Evolutionary conservation across 2,113 vertebrate genomes (phyloP).

Genomic region (Gymnorhina tibicen): DNA sequence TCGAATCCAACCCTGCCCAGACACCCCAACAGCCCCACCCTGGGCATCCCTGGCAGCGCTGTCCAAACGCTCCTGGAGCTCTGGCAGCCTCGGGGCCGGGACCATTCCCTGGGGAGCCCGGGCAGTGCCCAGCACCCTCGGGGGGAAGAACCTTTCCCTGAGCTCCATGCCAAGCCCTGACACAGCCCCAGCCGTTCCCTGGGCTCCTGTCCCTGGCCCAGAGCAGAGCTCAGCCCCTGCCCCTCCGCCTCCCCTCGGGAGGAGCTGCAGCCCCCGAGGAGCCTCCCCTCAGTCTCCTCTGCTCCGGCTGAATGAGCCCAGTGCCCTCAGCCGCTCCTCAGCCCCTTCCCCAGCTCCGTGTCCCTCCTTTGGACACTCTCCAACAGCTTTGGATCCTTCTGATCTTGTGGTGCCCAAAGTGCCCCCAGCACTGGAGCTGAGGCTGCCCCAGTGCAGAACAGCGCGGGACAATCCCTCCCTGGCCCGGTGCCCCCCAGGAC

Average conservation of each 20-base stretch:
- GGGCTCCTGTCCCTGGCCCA: background rate
- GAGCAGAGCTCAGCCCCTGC: background rate
- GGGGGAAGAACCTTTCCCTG: background rate
- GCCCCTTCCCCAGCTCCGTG: too few relatives aligned
- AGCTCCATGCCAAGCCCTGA: background rate
- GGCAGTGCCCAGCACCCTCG: background rate
- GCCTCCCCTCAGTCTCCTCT: too few relatives aligned
- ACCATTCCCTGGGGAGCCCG: background rate
- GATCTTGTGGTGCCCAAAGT: too few relatives aligned
- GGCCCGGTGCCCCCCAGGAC: too few relatives aligned
- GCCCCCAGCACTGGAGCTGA: background rate
- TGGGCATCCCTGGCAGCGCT: background rate
- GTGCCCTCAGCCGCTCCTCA: too few relatives aligned
- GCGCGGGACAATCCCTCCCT: too few relatives aligned
- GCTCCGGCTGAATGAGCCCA: too few relatives aligned
- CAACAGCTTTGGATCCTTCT: too few relatives aligned
- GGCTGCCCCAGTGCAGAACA: too few relatives aligned
- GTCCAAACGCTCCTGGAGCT: background rate
- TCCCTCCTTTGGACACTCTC: too few relatives aligned
- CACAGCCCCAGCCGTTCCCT: background rate
- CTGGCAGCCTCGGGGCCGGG: background rate
- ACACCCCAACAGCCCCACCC: background rate
- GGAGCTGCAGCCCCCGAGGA: too few relatives aligned
- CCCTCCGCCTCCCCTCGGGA: too few relatives aligned
- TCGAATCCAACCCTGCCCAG: fast-evolving